Base-by-base conservation (phyloP, 2,888 invertebrate genomes). In the Loripinus fragilis region DNA sequence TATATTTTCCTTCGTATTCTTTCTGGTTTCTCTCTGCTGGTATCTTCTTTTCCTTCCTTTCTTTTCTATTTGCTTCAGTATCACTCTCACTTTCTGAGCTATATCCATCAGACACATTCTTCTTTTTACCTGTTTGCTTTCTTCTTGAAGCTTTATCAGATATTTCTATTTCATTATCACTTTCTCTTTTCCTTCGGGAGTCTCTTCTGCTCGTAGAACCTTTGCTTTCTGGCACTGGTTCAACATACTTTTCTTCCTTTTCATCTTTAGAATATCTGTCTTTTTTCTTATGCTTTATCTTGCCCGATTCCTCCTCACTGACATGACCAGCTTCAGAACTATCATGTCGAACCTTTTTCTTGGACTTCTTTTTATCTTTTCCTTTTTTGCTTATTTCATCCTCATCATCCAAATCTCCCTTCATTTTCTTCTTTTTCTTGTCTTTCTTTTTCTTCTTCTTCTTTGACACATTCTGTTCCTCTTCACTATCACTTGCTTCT, bases 371-470 rank as follows among this genome's bases (percentile, higher is more conserved):
- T 67, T 77, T 76, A 23, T 72, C 70, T 50, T 72, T 74, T 25
- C 45, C 45, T 23, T 69, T 64, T 38, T 69, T 52, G 35, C 45
- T 60, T 25, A 68, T 52, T 17, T 77, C 77, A 78, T 73, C 71
- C n/a, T 80, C 81, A 64, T 75, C 73, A 5, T 76, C 78, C 42
- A 55, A 60, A 28, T 81, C 78, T n/a, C 15, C 70, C 38, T 72
- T 64, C n/a, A 67, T 33, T 38, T 78, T 83, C 45, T 78, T 80
- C 69, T 79, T 79, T 7, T 80, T 74, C 71, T 80, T 83, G 65
- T 81, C 81, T 50, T 45, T 73, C 28, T 66, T 73, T 69, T 71
- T 78, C 42, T 78, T 80, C 52, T 70, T 76, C 48, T 74, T 73
- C 65, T 70, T 78, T 25, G 69, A 41, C 20, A 52, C 52, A 8